Evolutionary conservation across 2,113 vertebrate species (phyloP).

Genomic region (Cryptomyrus ogoouensis): DNA sequence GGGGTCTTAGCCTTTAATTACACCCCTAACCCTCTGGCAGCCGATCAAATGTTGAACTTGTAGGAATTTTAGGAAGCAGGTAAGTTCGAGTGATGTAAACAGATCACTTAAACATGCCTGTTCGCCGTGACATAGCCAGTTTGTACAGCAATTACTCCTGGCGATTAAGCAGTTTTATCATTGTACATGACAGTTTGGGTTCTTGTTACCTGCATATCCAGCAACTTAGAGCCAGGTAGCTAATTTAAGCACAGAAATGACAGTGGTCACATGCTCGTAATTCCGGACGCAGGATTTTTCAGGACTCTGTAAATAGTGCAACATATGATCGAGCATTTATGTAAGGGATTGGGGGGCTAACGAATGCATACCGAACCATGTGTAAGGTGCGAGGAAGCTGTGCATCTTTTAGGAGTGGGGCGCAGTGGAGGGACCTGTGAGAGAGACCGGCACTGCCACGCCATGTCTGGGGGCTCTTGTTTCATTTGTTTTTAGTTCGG

Average conservation of each 20-base stretch:
- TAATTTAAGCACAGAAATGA: background rate
- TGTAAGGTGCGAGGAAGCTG: background rate
- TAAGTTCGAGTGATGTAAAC: constrained; percentile 42
- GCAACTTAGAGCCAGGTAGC: background rate
- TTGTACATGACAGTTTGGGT: background rate
- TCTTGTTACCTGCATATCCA: background rate
- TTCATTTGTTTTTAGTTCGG: background rate
- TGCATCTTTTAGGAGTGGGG: background rate
- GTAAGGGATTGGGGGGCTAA: background rate
- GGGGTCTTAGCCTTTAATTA: constrained; percentile 39
- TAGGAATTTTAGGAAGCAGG: constrained; percentile 47
- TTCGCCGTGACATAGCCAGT: background rate
- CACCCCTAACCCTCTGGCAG: constrained; percentile 32
- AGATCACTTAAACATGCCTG: constrained; percentile 37
- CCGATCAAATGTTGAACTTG: constrained; percentile 39
- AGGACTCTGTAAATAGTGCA: background rate
- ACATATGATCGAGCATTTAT: background rate
- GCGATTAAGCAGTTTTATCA: background rate
- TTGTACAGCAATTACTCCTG: background rate
- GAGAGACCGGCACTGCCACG: background rate
- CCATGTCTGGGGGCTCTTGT: background rate
- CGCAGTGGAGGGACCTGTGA: background rate
- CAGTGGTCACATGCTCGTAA: background rate
- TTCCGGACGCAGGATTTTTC: background rate
- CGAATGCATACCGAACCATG: background rate